These are phyloP conservation scores for Atherinosoma microstoma DNA, from an alignment of 2,797 vertebrate genomes.

Conservation along the genomic window DNA sequence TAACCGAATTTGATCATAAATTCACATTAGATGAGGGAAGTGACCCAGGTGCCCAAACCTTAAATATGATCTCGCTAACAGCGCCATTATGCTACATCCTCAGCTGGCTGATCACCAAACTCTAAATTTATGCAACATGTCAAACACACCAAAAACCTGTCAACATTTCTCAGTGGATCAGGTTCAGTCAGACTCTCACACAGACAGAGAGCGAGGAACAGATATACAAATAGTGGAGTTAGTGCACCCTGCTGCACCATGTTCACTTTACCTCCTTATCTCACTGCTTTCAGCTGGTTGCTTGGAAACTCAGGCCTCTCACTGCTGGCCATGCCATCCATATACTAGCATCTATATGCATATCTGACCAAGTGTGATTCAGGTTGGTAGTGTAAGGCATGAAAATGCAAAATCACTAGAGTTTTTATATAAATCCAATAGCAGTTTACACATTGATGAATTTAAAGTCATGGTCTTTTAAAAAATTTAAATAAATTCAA, in stretches of 20 bases:
- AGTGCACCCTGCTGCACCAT: conserved; percentile 27
- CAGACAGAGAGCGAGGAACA: background rate
- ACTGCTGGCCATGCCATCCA: conserved; percentile 13
- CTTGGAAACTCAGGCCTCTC: conserved; percentile 66
- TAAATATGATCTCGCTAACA: conserved; percentile 22
- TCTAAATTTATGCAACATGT: conserved; percentile 12
- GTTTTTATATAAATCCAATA: background rate
- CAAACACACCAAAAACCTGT: conserved; percentile 8
- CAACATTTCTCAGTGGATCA: conserved; percentile 36
- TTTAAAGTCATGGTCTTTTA: background rate
- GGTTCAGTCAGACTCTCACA: background rate
- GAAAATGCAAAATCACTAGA: background rate
- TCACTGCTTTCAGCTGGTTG: conserved; percentile 58
- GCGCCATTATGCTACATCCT: conserved; percentile 37
- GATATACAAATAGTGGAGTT: conserved; percentile 51
- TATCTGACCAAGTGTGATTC: conserved; percentile 17
- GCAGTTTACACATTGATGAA: background rate
- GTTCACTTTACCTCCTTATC: conserved; percentile 36
- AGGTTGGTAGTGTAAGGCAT: background rate
- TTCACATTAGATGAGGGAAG: background rate
- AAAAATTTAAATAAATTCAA: background rate
- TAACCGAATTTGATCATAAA: background rate
- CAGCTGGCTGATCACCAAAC: conserved; percentile 37
- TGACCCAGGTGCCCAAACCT: conserved; percentile 58
- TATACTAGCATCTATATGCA: conserved; percentile 32